Evolutionary conservation across 2,888 invertebrate species (phyloP), one percentile per base, ranked within the genome.

Genomic region (Caenorhabditis sp.): DNA sequence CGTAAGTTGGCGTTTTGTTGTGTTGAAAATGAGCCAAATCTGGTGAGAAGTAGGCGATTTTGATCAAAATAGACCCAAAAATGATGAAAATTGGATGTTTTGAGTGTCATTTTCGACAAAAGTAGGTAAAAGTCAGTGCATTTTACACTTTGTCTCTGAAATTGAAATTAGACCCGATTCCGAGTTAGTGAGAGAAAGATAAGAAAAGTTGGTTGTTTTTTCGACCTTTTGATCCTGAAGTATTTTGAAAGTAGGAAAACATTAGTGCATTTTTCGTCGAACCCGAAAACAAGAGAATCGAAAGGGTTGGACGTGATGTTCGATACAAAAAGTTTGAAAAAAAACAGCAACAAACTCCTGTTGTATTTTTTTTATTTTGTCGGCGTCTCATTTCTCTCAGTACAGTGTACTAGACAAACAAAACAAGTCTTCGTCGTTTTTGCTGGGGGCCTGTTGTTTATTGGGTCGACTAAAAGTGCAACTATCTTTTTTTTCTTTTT

Each of bases 1-100:
- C 72, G 72, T 72, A 38, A 67, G 72, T 68, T 61, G 31, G 36
- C 1, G 21, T 17, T 4, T 17, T 52, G 52, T 50, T 5, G 17
- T 50, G 17, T 5, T 50, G 7, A 50, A 50, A 50, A 50, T 14
- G 50, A 50, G 50, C 4, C 31, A 4, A 31, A 31, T 7, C 10
- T 31, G 4, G 31, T 4, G 5, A 31, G 10, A 31, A 31, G 31
- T 31, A 31, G 31, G 31, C 31, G 10, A 31, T 31, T 31, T 31
- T 31, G 10, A 31, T 68, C 8, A 10, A 23, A 23, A 52, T 20
- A 10, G 7, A 23, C 21, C 52, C 5, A 4, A 17, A 52, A 21
- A 21, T 52, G 7, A 5, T 4, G 21, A 52, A 52, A 52, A 20
- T 23, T 21, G 8, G 21, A 21, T 52, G 52, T 4, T 14, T 23